These are phyloP conservation scores for Bombus sylvicola DNA, from an alignment of 1,140 invertebrate species.

Conservation along the genomic window DNA sequence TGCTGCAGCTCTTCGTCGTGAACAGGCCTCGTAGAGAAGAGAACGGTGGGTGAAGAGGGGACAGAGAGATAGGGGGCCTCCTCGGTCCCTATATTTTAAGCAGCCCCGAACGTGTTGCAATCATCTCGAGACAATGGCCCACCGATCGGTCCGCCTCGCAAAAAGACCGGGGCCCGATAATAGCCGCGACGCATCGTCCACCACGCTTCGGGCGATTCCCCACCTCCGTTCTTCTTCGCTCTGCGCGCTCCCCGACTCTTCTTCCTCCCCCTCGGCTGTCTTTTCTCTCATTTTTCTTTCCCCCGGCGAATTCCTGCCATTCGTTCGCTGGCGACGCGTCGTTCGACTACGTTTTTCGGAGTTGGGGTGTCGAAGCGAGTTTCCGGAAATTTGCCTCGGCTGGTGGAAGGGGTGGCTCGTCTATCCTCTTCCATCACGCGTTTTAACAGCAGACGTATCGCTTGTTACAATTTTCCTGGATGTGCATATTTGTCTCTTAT, in stretches of 20 bases:
- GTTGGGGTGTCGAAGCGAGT: background rate
- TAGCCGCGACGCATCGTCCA: conserved; percentile 75
- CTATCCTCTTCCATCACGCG: too few relatives aligned
- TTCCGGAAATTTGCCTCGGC: background rate
- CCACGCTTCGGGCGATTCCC: conserved; percentile 68
- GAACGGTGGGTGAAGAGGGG: conserved; percentile 46
- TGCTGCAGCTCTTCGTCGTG: conserved; percentile 46
- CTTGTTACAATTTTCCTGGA: too few relatives aligned
- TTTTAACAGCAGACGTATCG: too few relatives aligned
- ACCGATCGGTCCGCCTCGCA: conserved; percentile 75
- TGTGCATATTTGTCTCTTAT: too few relatives aligned
- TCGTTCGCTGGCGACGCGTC: conserved; percentile 1
- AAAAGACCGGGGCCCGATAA: conserved; percentile 79
- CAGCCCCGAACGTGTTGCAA: conserved; percentile 81
- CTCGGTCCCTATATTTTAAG: conserved; percentile 79
- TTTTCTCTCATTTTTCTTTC: conserved; percentile 35
- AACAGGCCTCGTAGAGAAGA: background rate
- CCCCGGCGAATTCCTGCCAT: conserved; percentile 42
- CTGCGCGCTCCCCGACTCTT: background rate
- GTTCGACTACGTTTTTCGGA: background rate
- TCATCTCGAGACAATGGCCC: conserved; percentile 81
- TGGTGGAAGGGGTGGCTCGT: too few relatives aligned
- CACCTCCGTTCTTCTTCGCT: background rate
- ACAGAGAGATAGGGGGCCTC: conserved; percentile 36
- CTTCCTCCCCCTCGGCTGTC: background rate